These are phyloP conservation scores for Sceloporus tristichus DNA, from an alignment of 2,113 vertebrate genomes.

Conservation along the genomic window DNA sequence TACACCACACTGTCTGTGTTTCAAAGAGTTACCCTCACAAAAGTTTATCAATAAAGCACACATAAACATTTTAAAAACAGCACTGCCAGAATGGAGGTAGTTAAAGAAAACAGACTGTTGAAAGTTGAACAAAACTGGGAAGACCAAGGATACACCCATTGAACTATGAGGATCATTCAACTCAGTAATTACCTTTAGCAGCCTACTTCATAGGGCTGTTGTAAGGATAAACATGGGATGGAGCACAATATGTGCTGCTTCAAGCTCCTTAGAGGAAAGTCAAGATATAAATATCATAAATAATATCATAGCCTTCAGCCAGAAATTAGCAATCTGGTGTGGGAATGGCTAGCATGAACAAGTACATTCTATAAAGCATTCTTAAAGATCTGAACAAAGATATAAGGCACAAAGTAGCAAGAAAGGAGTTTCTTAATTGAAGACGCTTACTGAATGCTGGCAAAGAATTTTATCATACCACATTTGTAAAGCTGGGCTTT, in stretches of 20 bases:
- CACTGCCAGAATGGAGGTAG: neutral
- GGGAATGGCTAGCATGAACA: too few relatives aligned
- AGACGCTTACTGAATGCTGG: neutral
- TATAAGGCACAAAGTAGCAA: neutral
- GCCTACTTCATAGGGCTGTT: neutral
- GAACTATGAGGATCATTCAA: neutral
- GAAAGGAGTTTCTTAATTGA: neutral
- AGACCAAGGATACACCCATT: neutral
- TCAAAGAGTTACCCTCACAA: too few relatives aligned
- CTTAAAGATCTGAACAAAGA: neutral
- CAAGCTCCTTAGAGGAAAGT: neutral
- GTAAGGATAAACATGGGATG: neutral
- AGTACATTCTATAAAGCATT: neutral
- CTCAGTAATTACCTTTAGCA: neutral
- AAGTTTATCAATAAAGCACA: neutral
- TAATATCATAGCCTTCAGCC: neutral
- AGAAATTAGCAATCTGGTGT: neutral
- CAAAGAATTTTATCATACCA: neutral
- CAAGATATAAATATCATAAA: neutral
- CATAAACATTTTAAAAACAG: neutral
- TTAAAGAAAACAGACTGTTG: neutral
- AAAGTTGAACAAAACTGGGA: neutral
- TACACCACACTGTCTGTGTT: too few relatives aligned
- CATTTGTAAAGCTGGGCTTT: neutral
- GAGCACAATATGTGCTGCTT: neutral